phyloP scores from a whole-genome alignment of 2,888 invertebrate genomes.

The Emesis russula region DNA sequence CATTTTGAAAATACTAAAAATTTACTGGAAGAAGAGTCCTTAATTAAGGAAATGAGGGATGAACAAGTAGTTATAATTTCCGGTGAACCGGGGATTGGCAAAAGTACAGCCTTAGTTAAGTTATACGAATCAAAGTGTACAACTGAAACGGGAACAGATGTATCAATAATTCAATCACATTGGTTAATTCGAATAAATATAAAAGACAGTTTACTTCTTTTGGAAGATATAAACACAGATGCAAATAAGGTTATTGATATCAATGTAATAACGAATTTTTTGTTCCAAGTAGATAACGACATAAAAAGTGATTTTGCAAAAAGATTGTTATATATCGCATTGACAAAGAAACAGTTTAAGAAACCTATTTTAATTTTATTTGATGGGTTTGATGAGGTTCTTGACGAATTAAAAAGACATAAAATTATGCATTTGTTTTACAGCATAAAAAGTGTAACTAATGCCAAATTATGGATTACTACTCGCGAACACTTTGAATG shows the following conservation, averaged over 20 bases:
- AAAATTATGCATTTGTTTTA: not conserved
- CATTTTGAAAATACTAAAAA: not conserved
- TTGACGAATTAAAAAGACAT: not conserved
- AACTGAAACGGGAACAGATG: not conserved
- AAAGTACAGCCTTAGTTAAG: conserved; percentile 27
- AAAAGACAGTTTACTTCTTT: conserved; percentile 4
- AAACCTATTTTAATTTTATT: not conserved
- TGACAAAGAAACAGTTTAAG: not conserved
- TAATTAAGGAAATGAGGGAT: not conserved
- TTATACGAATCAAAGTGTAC: conserved; percentile 1
- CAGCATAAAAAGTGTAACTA: not conserved
- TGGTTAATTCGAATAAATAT: conserved; percentile 18
- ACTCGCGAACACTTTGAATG: not conserved
- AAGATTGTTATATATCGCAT: not conserved
- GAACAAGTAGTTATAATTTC: conserved; percentile 7
- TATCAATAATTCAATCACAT: conserved; percentile 18
- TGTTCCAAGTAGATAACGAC: not conserved
- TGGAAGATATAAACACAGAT: not conserved
- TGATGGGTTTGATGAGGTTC: not conserved
- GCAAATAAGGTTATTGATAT: too few relatives aligned
- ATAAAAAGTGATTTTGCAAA: not conserved
- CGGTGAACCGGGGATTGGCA: conserved; percentile 26
- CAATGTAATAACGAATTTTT: not conserved
- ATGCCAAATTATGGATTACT: not conserved
- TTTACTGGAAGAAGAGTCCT: not conserved